Conservation (phyloP, 30 jellyfish, hydroid and myxozoan genomes). For the Morbakka virulenta region DNA sequence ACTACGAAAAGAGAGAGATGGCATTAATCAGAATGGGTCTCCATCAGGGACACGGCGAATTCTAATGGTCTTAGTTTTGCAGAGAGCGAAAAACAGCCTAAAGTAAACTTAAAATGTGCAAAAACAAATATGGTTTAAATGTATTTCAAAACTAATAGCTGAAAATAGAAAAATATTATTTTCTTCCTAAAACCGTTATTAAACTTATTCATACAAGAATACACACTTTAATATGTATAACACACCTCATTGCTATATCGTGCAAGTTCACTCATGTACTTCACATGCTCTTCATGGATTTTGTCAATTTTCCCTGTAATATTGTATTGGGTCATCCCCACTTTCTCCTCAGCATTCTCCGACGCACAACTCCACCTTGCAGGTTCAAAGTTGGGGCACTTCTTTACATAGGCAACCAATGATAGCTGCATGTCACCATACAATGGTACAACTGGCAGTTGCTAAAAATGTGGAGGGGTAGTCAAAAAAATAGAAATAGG, state of each 20-base stretch:
- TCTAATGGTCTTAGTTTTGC: too few relatives aligned
- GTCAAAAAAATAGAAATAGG: not conserved
- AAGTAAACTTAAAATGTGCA: too few relatives aligned
- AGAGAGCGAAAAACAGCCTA: too few relatives aligned
- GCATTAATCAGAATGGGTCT: too few relatives aligned
- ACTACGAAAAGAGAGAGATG: too few relatives aligned
- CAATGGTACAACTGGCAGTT: constrained; percentile 93
- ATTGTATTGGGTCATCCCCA: constrained; percentile 86
- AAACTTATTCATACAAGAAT: too few relatives aligned
- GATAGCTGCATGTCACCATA: constrained; percentile 98
- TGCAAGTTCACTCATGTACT: constrained; percentile 89
- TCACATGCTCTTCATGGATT: constrained; percentile 91
- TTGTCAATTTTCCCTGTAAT: constrained; percentile 70
- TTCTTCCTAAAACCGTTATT: too few relatives aligned
- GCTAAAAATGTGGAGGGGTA: constrained; percentile 57
- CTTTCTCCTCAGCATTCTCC: constrained; percentile 92
- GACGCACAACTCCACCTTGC: constrained; percentile 96
- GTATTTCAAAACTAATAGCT: too few relatives aligned
- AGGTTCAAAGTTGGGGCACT: constrained; percentile 86
- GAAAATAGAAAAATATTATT: too few relatives aligned
- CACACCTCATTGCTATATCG: constrained; percentile 87
- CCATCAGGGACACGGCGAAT: too few relatives aligned
- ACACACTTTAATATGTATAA: too few relatives aligned
- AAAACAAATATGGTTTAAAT: too few relatives aligned
- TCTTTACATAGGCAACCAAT: constrained; percentile 69